These are phyloP conservation scores for Xylocampa areola DNA, from an alignment of 2,888 invertebrate species.

Conservation along the genomic window DNA sequence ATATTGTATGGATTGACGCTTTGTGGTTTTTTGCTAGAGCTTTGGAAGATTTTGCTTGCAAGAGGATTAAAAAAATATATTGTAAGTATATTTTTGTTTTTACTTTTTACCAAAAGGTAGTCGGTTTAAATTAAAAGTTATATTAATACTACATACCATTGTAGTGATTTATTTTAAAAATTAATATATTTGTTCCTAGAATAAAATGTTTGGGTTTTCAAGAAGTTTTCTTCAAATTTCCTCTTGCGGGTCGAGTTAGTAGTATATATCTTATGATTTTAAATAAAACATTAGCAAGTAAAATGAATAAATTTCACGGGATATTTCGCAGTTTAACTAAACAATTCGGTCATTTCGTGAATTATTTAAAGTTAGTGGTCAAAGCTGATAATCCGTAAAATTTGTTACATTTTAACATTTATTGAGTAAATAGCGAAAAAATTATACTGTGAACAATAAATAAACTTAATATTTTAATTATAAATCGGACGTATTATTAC, in stretches of 20 bases:
- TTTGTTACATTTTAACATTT: constrained; percentile 10
- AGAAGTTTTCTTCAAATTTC: neutral
- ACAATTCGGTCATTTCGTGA: neutral
- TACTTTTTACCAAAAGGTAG: constrained; percentile 18
- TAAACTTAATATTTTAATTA: constrained; percentile 19
- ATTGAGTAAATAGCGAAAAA: constrained; percentile 16
- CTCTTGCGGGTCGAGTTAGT: constrained; percentile 13
- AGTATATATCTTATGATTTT: constrained; percentile 12
- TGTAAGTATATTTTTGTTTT: neutral
- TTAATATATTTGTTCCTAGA: constrained; percentile 7
- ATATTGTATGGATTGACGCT: constrained; percentile 31
- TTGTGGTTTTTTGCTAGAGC: constrained; percentile 28
- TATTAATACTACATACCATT: neutral
- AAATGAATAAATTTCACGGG: constrained; percentile 9
- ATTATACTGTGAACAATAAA: constrained; percentile 36
- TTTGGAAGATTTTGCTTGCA: constrained; percentile 12
- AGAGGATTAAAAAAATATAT: neutral
- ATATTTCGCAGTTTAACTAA: constrained; percentile 15
- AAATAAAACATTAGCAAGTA: constrained; percentile 10
- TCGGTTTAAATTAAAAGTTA: neutral
- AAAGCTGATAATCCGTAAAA: constrained; percentile 26
- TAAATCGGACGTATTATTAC: constrained; percentile 22
- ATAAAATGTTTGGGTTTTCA: neutral
- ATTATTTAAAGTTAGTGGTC: neutral
- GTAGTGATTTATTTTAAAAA: neutral